phyloP scores from a whole-genome alignment of 2,113 vertebrate species.

The Mystacornis crossleyi region DNA sequence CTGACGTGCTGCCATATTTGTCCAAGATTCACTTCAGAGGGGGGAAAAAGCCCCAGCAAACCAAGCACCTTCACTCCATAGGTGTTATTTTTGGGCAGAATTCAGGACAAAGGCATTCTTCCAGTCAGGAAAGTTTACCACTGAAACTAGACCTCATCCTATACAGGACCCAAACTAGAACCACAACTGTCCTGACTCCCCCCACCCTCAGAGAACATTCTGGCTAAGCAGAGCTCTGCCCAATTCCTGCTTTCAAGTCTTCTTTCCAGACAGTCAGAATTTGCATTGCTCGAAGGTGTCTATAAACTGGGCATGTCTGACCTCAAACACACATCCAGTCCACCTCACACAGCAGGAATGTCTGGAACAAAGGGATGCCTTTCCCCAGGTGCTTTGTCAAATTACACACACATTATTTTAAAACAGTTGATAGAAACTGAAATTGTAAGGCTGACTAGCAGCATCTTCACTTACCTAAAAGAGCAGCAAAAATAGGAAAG shows the following conservation, averaged over 20 bases:
- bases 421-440: neutral
- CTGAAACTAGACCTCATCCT: neutral
- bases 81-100: neutral
- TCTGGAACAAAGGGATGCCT: neutral
- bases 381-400: neutral
- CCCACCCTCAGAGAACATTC: neutral
- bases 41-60: neutral
- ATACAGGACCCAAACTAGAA: neutral
- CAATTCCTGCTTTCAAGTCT: neutral
- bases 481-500: constrained; percentile 93
- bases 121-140: neutral
- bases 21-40: neutral
- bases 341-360: neutral
- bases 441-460: neutral
- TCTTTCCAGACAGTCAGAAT: neutral
- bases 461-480: constrained; percentile 85
- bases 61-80: neutral
- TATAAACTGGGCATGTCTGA: neutral
- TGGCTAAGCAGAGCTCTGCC: neutral
- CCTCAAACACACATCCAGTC: neutral
- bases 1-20: rapidly evolving
- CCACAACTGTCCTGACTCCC: neutral
- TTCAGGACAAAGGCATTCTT: neutral
- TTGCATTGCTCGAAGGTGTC: neutral
- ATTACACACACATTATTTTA: neutral